These are phyloP conservation scores for Mesembrinibis cayennensis DNA, from an alignment of 2,113 vertebrate species.

Conservation along the genomic window DNA sequence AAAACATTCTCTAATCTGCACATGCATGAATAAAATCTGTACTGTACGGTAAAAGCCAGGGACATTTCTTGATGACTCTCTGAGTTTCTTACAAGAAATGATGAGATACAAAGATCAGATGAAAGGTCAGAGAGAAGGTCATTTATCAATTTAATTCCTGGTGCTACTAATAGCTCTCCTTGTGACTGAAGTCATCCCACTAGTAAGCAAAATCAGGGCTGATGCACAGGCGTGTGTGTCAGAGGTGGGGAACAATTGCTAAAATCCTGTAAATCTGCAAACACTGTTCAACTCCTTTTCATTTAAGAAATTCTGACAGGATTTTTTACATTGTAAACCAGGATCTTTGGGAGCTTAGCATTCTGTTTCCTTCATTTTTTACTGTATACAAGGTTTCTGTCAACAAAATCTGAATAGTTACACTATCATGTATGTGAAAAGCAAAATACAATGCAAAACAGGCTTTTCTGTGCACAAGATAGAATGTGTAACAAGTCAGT, in stretches of 20 bases:
- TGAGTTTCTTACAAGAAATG: background rate
- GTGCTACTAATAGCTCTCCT: background rate
- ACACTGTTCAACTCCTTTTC: background rate
- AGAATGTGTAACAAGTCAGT: background rate
- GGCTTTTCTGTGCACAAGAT: background rate
- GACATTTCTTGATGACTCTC: background rate
- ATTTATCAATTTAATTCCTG: background rate
- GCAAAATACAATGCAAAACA: background rate
- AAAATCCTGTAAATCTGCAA: background rate
- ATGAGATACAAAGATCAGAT: background rate
- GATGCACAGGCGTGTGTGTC: background rate
- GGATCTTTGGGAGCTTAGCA: background rate
- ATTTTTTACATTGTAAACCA: background rate
- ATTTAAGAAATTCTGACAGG: background rate
- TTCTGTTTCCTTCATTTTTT: background rate
- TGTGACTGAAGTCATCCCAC: background rate
- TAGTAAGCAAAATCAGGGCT: background rate
- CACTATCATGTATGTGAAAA: background rate
- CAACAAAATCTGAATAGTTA: background rate
- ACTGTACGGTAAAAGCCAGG: background rate
- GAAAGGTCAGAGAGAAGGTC: constrained; percentile 13
- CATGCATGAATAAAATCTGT: background rate
- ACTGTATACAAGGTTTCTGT: background rate
- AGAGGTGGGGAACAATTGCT: background rate
- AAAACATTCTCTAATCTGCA: background rate